Evolutionary conservation across 2,888 invertebrate genomes (phyloP), one percentile per base, ranked within the genome.

Genomic region (Sturmia bella): DNA sequence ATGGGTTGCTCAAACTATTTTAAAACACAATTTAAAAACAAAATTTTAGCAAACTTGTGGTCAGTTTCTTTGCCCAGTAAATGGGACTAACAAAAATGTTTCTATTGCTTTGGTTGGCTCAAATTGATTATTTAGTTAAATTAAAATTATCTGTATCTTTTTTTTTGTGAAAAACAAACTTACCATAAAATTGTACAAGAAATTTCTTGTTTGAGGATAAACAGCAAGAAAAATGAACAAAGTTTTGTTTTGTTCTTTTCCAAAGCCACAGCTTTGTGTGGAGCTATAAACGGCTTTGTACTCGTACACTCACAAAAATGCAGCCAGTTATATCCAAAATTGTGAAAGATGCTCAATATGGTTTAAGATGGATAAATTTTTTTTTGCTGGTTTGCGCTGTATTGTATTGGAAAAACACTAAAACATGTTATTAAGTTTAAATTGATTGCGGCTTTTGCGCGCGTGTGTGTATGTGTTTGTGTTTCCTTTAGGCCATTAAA

Each of bases 401-500:
- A 27, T 15, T 39, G 21, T 64, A 37, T 45, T 17, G 13, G 13
- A 41, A 32, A 61, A 74, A 32, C 17, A 37, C 59, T 73, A 64
- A 73, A 73, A 68, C 73, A 73, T 72, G 72, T 81, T 81, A 81
- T 81, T 76, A 81, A 43, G 19, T 48, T 59, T 56, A 7, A 17
- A n/a, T 24, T 24, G 61, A 9, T 39, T 41, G 24, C 39, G 45
- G 43, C 12, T 59, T 56, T 27, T 66, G 63, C 37, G 52, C 17
- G 27, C 9, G 21, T 54, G 52, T 45, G n/a, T 50, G 19, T 24
- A n/a, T 64, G 24, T 5, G 54, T 64, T 61, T 70, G 56, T 19
- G 56, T 66, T 74, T 82, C 82, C 78, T 82, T 82, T 82, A 69
- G 82, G 82, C 78, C 82, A 69, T 78, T 82, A 78, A 82, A 78